Evolutionary conservation across 2,888 invertebrate genomes (phyloP), one percentile per base, ranked within the genome.

Genomic region (Kryphioiulus occultus): DNA sequence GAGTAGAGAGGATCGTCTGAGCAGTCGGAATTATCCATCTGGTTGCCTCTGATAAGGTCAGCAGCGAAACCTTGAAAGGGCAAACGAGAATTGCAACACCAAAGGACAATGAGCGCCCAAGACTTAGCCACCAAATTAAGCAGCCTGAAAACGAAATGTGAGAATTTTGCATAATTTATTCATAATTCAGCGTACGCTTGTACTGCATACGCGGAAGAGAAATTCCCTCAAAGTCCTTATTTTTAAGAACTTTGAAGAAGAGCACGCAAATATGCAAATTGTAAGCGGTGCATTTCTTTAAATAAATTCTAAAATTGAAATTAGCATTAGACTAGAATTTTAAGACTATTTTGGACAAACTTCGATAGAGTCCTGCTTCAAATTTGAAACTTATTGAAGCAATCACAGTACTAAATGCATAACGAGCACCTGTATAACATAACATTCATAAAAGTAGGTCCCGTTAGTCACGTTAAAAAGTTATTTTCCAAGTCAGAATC

Each of bases 51-150:
- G 78, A 78, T 78, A 78, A 78, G 78, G 78, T 78, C 78, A 78
- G 26, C 30, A 12, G 22, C 78, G 15, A 15, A 30, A 78, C 78
- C 78, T 12, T 30, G 78, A 9, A 30, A 30, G 78, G 78, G 78
- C 59, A 68, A 22, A 0, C 59, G 22, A 78, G 30, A 78, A 78
- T 22, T 68, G n/a, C 26, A 78, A 78, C 78, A 78, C 78, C 78
- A 30, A 15, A 30, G 78, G 78, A 78, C 78, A 78, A 78, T 30
- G 78, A 30, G 78, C 15, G 22, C 78, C 30, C 22, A 78, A 78
- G 78, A 78, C 78, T 78, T 78, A 78, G 26, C 30, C 78, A 78
- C 78, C 78, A 78, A 30, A 78, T 78, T 78, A 78, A 78, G 30
- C 12, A 15, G 30, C 78, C 22, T 12, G 78, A 30, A 78, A 53